Evolutionary conservation across 2,888 invertebrate species (phyloP).

Genomic region (Melipona bicolor): DNA sequence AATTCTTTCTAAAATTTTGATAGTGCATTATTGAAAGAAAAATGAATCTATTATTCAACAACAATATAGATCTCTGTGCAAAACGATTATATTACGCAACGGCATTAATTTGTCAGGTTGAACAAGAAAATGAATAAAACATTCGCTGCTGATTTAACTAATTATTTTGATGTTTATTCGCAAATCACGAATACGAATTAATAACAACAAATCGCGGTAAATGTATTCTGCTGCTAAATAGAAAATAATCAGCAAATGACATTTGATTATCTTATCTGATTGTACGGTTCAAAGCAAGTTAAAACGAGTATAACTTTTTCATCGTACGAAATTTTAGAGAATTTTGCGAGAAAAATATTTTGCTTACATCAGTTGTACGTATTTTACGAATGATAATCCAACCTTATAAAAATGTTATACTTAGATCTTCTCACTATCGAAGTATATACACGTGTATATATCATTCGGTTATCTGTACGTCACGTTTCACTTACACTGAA

Average conservation of each 20-base stretch:
- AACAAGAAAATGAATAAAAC: constrained; percentile 6
- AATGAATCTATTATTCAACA: background rate
- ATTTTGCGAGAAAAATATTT: background rate
- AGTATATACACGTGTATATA: background rate
- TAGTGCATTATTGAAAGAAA: background rate
- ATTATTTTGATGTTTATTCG: constrained; percentile 2
- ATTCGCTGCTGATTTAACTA: background rate
- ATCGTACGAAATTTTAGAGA: background rate
- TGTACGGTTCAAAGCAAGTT: background rate
- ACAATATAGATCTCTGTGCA: background rate
- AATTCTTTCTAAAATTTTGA: background rate
- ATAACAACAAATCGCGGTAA: background rate
- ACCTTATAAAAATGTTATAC: background rate
- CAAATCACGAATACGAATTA: background rate
- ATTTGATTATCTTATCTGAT: background rate
- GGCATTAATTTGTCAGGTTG: background rate
- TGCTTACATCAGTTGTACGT: background rate
- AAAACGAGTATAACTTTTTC: background rate
- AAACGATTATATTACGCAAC: background rate
- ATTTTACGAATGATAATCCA: background rate
- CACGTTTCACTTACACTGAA: constrained; percentile 16
- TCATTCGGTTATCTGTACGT: constrained; percentile 24
- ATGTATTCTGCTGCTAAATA: background rate
- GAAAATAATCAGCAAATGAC: background rate
- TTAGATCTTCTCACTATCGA: background rate